Evolutionary conservation across 2,113 vertebrate genomes (phyloP).

Genomic region (Aythya baeri): DNA sequence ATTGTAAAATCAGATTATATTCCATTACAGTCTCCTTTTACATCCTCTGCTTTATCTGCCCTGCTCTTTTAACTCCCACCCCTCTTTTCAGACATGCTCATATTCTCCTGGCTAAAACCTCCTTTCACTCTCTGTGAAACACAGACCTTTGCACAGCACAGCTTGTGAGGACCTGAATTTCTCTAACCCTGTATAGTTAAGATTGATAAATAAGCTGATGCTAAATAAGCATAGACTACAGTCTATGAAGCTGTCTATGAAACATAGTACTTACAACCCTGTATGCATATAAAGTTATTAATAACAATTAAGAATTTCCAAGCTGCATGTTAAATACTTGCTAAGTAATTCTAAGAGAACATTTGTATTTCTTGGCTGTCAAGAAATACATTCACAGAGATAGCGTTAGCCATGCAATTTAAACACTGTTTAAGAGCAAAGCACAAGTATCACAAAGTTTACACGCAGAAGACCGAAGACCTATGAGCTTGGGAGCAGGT

Average conservation of each 20-base stretch:
- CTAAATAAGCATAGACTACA: background rate
- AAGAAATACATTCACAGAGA: background rate
- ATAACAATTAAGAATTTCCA: background rate
- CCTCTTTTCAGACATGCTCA: background rate
- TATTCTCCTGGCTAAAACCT: background rate
- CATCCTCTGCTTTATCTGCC: too few relatives aligned
- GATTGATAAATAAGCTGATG: background rate
- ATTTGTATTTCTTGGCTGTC: background rate
- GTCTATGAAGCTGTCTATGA: background rate
- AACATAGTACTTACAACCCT: background rate
- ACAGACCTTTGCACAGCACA: background rate
- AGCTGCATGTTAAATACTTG: background rate
- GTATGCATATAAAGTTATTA: background rate
- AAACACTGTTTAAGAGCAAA: background rate
- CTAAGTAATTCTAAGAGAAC: background rate
- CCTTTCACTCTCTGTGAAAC: background rate
- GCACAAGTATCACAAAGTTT: background rate
- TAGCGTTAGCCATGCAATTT: background rate
- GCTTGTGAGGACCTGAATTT: background rate
- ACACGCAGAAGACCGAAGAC: background rate
- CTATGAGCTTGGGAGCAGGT: background rate
- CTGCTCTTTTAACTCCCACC: background rate
- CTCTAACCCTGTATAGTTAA: background rate
- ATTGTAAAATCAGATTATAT: background rate
- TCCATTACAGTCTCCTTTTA: background rate